Evolutionary conservation across 2,888 invertebrate species (phyloP).

Genomic region (Acrobasis consociella): DNA sequence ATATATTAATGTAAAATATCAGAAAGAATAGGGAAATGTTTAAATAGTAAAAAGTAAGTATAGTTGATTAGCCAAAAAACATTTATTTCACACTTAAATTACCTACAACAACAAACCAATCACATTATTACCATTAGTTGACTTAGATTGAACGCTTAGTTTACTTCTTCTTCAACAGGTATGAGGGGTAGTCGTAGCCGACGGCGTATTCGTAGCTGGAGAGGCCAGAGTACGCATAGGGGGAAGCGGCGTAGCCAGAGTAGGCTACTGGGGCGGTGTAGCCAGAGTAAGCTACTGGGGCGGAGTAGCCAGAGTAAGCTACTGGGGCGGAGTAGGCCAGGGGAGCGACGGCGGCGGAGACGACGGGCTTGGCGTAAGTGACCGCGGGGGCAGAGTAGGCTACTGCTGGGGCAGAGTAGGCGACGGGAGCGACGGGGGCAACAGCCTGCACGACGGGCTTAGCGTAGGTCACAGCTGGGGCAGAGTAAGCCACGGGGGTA

Average conservation of each 20-base stretch:
- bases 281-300: constrained; percentile 27
- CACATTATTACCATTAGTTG: constrained; percentile 10
- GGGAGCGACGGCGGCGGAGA: constrained; percentile 19
- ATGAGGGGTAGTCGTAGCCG: constrained; percentile 29
- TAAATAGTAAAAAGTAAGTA: not conserved
- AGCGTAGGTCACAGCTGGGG: constrained; percentile 25
- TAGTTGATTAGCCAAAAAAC: constrained; percentile 17
- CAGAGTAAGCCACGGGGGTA: constrained; percentile 22
- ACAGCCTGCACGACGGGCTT: constrained; percentile 19
- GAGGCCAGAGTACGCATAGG: constrained; percentile 28
- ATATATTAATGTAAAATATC: no score
- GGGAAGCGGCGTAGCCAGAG: constrained; percentile 25
- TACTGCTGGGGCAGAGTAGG: constrained; percentile 24
- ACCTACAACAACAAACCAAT: constrained; percentile 21
- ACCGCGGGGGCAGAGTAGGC: constrained; percentile 31
- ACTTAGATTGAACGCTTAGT: constrained; percentile 16
- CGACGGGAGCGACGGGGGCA: constrained; percentile 26
- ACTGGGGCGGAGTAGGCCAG: constrained; percentile 30
- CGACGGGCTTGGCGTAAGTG: constrained; percentile 27
- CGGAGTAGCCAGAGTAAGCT: constrained; percentile 27
- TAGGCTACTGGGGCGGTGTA: constrained; percentile 28
- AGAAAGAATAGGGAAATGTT: not conserved
- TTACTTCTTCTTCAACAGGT: constrained; percentile 30
- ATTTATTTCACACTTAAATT: constrained; percentile 22
- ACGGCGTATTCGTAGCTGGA: constrained; percentile 25